Conservation (phyloP, 2,113 vertebrate genomes). For the Neolamprologus cancellatus region DNA sequence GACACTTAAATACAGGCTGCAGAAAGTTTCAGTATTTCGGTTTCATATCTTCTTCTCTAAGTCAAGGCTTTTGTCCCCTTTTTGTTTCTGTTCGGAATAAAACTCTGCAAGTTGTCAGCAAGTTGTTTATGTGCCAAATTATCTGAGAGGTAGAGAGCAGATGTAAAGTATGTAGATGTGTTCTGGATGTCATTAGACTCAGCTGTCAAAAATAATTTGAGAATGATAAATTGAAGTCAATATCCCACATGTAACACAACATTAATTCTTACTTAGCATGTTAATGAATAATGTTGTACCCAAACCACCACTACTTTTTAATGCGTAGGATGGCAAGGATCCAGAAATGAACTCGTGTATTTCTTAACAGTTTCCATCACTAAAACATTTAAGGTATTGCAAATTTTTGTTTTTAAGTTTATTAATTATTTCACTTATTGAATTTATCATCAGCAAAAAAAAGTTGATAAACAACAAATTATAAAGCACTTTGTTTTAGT, state of each 20-base stretch:
- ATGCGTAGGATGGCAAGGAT: fast-evolving
- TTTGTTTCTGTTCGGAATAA: background rate
- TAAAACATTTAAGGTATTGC: background rate
- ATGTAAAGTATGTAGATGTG: background rate
- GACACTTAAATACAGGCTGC: background rate
- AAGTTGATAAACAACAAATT: background rate
- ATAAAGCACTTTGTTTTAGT: background rate
- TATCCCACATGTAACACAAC: background rate
- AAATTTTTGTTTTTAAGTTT: background rate
- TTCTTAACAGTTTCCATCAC: fast-evolving
- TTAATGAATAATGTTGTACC: background rate
- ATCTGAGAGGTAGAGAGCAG: background rate
- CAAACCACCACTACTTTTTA: background rate
- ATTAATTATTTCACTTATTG: background rate
- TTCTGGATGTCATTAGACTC: background rate
- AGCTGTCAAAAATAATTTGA: background rate
- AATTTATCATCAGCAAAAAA: background rate
- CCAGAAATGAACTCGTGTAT: background rate
- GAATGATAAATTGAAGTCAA: background rate
- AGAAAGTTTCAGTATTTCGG: background rate
- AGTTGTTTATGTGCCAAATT: background rate
- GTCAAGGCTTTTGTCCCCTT: background rate
- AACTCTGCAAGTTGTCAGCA: background rate
- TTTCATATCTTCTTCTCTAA: background rate
- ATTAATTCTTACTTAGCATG: background rate